Evolutionary conservation across 1,140 invertebrate genomes (phyloP).

Genomic region (Melipona quadrifasciata): DNA sequence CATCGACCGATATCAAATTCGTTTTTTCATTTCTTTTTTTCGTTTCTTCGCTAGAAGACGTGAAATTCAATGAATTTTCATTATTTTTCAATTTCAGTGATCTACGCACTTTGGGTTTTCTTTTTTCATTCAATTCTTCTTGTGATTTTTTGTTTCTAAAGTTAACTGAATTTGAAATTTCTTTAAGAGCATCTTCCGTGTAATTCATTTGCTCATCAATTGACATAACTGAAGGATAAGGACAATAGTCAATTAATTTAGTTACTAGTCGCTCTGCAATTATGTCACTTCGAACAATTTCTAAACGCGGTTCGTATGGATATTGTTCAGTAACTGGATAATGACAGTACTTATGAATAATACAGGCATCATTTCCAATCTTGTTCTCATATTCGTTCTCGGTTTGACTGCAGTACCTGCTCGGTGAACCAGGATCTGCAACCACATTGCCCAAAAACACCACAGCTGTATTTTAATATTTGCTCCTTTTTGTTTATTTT

Average conservation of each 20-base stretch:
- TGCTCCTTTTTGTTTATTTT: slow-evolving; percentile 26
- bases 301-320: slow-evolving; percentile 53
- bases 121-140: background rate
- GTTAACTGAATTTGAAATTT: background rate
- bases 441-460: slow-evolving; percentile 68
- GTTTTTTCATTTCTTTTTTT: background rate
- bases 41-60: too few relatives aligned
- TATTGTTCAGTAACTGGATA: slow-evolving; percentile 15
- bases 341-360: background rate
- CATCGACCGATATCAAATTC: too few relatives aligned
- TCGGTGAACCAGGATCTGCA: slow-evolving; percentile 73
- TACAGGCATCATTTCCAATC: background rate
- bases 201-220: too few relatives aligned
- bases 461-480: slow-evolving; percentile 28
- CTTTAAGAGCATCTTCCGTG: background rate
- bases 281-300: slow-evolving; percentile 64
- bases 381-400: slow-evolving; percentile 27
- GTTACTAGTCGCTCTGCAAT: slow-evolving; percentile 67
- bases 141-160: background rate
- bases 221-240: background rate
- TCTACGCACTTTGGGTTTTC: background rate
- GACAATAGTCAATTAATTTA: slow-evolving; percentile 51
- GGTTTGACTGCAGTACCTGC: slow-evolving; percentile 66
- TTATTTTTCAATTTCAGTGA: background rate
- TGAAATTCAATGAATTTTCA: background rate